phyloP scores from a whole-genome alignment of 2,113 vertebrate species.

The Syngnathus typhle region DNA sequence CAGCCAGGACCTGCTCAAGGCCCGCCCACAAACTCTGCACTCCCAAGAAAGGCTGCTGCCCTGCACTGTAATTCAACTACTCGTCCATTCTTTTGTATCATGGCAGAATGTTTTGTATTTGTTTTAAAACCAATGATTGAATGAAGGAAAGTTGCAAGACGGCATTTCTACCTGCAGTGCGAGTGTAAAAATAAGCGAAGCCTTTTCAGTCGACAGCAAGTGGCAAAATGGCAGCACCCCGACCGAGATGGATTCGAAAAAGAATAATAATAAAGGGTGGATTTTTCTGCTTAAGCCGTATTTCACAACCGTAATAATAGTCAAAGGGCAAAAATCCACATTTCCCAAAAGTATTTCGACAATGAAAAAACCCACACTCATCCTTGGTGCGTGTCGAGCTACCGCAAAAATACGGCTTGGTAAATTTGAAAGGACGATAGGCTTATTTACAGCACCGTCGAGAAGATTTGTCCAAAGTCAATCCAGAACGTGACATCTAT shows the following conservation, averaged over 20 bases:
- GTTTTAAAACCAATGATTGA: not conserved
- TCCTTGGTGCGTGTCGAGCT: not conserved
- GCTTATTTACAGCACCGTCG: not conserved
- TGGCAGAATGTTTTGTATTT: not conserved
- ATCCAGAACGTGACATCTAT: constrained; percentile 38
- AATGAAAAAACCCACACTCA: not conserved
- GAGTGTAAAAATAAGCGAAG: not conserved
- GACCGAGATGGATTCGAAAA: not conserved
- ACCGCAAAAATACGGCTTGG: not conserved
- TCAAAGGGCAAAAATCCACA: not conserved
- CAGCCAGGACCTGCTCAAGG: constrained; percentile 51
- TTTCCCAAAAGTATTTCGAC: not conserved
- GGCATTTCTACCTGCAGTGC: not conserved
- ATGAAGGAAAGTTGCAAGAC: not conserved
- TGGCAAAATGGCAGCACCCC: not conserved
- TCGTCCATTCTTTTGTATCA: not conserved
- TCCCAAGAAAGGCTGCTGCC: constrained; percentile 51
- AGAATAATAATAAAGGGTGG: no score
- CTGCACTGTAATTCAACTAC: constrained; percentile 24
- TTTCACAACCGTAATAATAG: no score
- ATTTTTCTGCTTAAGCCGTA: no score
- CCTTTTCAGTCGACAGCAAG: not conserved
- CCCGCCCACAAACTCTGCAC: constrained; percentile 52
- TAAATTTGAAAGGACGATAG: not conserved
- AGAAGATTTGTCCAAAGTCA: constrained; percentile 16